Evolutionary conservation across 2,888 invertebrate species (phyloP).

Genomic region (Agrochola circellaris): DNA sequence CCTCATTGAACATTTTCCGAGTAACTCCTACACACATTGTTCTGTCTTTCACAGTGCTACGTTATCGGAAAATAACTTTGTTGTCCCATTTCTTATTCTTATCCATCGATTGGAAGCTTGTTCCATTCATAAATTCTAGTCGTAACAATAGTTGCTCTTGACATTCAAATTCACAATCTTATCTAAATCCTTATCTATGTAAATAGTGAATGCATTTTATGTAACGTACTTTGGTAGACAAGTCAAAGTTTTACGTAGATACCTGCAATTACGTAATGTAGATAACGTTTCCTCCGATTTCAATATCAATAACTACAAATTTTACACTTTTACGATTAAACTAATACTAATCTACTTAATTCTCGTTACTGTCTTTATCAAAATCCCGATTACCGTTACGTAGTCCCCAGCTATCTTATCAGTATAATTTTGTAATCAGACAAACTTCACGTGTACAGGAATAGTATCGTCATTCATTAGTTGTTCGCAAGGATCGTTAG

Average conservation of each 20-base stretch:
- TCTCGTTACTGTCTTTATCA: slow-evolving; percentile 7
- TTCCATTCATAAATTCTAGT: slow-evolving; percentile 38
- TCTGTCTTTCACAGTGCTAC: slow-evolving; percentile 16
- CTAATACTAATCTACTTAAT: slow-evolving; percentile 22
- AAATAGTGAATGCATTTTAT: slow-evolving; percentile 11
- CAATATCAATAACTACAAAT: neutral
- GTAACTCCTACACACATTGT: slow-evolving; percentile 21
- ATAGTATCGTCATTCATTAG: slow-evolving; percentile 64
- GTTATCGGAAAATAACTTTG: slow-evolving; percentile 5
- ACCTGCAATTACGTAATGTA: slow-evolving; percentile 1
- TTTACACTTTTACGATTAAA: slow-evolving; percentile 7
- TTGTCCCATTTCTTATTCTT: slow-evolving; percentile 19
- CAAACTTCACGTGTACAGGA: slow-evolving; percentile 29
- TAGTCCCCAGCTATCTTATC: slow-evolving; percentile 40
- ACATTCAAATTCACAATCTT: slow-evolving; percentile 42
- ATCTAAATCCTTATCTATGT: slow-evolving; percentile 28
- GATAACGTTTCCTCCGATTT: slow-evolving; percentile 11
- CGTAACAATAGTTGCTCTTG: slow-evolving; percentile 31
- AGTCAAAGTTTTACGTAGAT: neutral
- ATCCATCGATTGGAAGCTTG: slow-evolving; percentile 1
- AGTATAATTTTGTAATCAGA: slow-evolving; percentile 47
- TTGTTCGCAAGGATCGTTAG: slow-evolving; percentile 60
- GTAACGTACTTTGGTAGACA: slow-evolving; percentile 2
- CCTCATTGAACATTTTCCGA: slow-evolving; percentile 28
- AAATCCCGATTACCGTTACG: slow-evolving; percentile 33